A percentile compares a stretch with the other conserved stretches of the same genome.
Evolutionary conservation across 2,888 invertebrate species (phyloP).

Genomic region (Agrotis exclamationis): DNA sequence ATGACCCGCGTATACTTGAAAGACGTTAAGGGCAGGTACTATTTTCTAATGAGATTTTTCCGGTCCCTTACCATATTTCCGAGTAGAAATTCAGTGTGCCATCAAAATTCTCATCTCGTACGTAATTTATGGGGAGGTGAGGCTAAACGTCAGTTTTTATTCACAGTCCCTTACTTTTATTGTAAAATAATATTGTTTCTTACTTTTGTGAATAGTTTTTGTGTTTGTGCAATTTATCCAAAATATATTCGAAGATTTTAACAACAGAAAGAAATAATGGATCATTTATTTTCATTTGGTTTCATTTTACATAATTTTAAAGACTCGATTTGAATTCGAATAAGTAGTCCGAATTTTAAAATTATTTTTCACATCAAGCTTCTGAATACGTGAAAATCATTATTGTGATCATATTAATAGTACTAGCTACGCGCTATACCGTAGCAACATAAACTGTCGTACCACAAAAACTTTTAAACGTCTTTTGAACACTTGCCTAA

Average conservation of each 20-base stretch:
- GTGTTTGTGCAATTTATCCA: not conserved
- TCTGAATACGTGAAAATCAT: not conserved
- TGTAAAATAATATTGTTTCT: conserved; percentile 30
- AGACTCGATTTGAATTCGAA: too few relatives aligned
- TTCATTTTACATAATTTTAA: not conserved
- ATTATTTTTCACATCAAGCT: too few relatives aligned
- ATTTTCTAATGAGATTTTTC: conserved; percentile 66
- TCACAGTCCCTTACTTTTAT: conserved; percentile 46
- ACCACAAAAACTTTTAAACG: too few relatives aligned
- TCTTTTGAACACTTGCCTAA: too few relatives aligned
- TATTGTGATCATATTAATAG: not conserved
- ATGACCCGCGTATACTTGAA: not conserved
- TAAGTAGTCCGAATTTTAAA: too few relatives aligned
- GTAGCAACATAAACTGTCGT: not conserved
- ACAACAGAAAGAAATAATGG: too few relatives aligned
- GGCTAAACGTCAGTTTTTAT: conserved; percentile 64
- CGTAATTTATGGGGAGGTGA: conserved; percentile 68
- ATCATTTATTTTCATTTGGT: not conserved
- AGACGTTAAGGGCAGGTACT: conserved; percentile 55
- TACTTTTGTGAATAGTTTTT: not conserved
- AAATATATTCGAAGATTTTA: too few relatives aligned
- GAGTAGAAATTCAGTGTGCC: conserved; percentile 52
- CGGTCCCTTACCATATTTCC: conserved; percentile 41
- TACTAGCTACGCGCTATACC: conserved; percentile 5
- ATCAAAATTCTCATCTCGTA: conserved; percentile 75